These are phyloP conservation scores for Erebia palarica DNA, from an alignment of 2,888 invertebrate species.

Conservation along the genomic window DNA sequence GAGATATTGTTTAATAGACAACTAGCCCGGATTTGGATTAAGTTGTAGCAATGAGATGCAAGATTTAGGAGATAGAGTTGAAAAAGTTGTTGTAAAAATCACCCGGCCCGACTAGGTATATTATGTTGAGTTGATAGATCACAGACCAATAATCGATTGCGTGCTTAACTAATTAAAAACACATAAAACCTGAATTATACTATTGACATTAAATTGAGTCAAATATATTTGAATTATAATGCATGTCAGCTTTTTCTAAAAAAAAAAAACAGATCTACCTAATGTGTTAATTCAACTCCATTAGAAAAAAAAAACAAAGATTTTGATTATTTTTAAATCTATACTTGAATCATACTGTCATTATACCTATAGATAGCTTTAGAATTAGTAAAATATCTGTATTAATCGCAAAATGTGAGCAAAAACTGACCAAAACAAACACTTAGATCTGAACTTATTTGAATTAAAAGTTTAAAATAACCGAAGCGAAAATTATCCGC, in stretches of 20 bases:
- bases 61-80: background rate
- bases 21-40: background rate
- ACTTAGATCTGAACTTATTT: background rate
- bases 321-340: background rate
- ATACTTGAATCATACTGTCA: background rate
- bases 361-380: background rate
- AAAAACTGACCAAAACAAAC: background rate
- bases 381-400: background rate
- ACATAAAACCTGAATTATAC: background rate
- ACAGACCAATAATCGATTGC: background rate
- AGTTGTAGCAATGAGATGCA: background rate
- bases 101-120: too few species aligned
- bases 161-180: background rate
- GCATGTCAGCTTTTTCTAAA: background rate
- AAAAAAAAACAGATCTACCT: background rate
- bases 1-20: constrained; percentile 5
- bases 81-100: too few species aligned
- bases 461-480: background rate
- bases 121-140: background rate
- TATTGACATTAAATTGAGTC: background rate
- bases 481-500: background rate
- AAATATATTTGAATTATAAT: background rate
- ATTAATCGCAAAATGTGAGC: background rate
- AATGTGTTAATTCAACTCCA: background rate
- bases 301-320: background rate